Evolutionary conservation across 1,140 invertebrate genomes (phyloP).

Genomic region (Sweltsa coloradensis): DNA sequence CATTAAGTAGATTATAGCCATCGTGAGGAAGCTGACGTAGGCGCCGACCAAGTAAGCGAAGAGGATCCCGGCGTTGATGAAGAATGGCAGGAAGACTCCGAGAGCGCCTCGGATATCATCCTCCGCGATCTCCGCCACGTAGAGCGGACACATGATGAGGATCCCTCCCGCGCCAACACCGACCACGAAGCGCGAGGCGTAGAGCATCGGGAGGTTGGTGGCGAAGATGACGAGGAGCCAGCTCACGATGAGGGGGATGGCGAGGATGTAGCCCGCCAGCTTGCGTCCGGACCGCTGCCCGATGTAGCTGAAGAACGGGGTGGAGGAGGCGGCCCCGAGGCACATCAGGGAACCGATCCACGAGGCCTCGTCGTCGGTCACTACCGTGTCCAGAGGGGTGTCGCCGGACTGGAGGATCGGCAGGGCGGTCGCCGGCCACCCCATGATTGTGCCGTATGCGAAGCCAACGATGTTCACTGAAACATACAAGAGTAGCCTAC

Average conservation of each 20-base stretch:
- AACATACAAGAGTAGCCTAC: slow-evolving; percentile 20
- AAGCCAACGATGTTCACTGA: slow-evolving; percentile 37
- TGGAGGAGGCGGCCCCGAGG: slow-evolving; percentile 24
- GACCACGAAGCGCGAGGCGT: slow-evolving; percentile 24
- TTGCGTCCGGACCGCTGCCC: slow-evolving; percentile 31
- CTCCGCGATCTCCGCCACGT: slow-evolving; percentile 43
- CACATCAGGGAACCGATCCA: slow-evolving; percentile 32
- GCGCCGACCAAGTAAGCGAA: slow-evolving; percentile 40
- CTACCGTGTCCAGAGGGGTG: slow-evolving; percentile 28
- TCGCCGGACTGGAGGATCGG: slow-evolving; percentile 21
- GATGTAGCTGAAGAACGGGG: slow-evolving; percentile 22
- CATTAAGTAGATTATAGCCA: slow-evolving; percentile 30
- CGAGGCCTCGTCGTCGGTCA: slow-evolving; percentile 33
- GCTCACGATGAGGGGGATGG: slow-evolving; percentile 19
- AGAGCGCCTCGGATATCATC: slow-evolving; percentile 40
- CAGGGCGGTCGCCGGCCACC: slow-evolving; percentile 15
- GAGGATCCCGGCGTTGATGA: slow-evolving; percentile 42
- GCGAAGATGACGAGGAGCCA: slow-evolving; percentile 31
- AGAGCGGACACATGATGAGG: slow-evolving; percentile 37
- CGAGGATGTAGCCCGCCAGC: slow-evolving; percentile 22
- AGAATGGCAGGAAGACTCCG: slow-evolving; percentile 35
- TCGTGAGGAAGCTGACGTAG: slow-evolving; percentile 31
- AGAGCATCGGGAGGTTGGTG: slow-evolving; percentile 21
- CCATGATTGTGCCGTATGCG: slow-evolving; percentile 32
- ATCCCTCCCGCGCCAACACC: slow-evolving; percentile 37